phyloP scores from a whole-genome alignment of 1,140 invertebrate species.

The Phthorimaea operculella region DNA sequence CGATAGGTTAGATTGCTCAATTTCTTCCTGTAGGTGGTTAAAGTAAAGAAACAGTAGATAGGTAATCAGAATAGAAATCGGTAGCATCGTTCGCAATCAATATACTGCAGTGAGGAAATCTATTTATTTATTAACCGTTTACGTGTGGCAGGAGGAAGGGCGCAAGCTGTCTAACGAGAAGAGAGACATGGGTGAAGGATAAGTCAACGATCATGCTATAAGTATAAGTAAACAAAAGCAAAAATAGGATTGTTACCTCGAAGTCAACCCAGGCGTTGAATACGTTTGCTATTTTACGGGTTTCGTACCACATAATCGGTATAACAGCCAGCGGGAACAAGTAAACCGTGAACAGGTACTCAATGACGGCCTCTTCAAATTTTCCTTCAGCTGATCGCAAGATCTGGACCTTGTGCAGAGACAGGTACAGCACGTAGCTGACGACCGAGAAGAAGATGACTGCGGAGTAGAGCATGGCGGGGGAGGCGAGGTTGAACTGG shows the following conservation, averaged over 20 bases:
- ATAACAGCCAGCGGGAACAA: slow-evolving; percentile 71
- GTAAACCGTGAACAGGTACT: slow-evolving; percentile 75
- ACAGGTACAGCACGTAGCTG: slow-evolving; percentile 69
- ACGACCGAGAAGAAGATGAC: slow-evolving; percentile 62
- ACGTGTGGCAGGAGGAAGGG: too few species aligned
- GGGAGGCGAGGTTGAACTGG: slow-evolving; percentile 59
- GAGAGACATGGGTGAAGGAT: too few species aligned
- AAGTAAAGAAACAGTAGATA: too few species aligned
- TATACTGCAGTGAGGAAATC: too few species aligned
- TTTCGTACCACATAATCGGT: slow-evolving; percentile 73
- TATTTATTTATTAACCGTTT: too few species aligned
- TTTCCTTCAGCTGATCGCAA: slow-evolving; percentile 70
- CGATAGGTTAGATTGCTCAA: too few species aligned
- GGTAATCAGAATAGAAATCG: too few species aligned
- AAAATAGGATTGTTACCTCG: slow-evolving; percentile 54
- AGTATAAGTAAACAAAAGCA: slow-evolving; percentile 5
- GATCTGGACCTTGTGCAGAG: slow-evolving; percentile 70
- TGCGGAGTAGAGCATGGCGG: slow-evolving; percentile 69
- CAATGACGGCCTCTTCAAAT: slow-evolving; percentile 77
- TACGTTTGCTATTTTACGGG: slow-evolving; percentile 69
- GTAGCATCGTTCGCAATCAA: too few species aligned
- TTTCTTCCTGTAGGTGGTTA: too few species aligned
- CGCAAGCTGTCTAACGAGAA: too few species aligned
- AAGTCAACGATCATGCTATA: too few species aligned
- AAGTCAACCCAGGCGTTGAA: slow-evolving; percentile 73